phyloP scores from a whole-genome alignment of 1,140 invertebrate species.

The Calliopsis andreniformis region DNA sequence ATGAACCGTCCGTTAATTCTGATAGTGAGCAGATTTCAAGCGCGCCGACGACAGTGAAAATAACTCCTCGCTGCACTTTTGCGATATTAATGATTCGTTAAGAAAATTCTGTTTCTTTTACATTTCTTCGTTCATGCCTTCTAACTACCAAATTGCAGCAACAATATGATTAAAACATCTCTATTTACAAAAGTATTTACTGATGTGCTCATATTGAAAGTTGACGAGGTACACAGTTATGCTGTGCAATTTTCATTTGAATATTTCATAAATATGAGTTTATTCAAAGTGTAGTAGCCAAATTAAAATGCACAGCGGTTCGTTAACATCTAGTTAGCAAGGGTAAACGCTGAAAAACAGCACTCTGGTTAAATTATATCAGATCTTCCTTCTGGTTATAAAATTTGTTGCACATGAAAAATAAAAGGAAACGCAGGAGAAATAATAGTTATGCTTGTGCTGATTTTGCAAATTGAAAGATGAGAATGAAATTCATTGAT shows the following conservation, averaged over 20 bases:
- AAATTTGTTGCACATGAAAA: background rate
- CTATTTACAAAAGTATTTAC: too few species aligned
- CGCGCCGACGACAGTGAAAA: background rate
- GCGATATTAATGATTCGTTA: background rate
- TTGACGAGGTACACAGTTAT: background rate
- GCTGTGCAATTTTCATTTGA: conserved; percentile 19
- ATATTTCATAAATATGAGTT: conserved; percentile 8
- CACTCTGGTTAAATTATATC: conserved; percentile 36
- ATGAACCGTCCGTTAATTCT: conserved; percentile 19
- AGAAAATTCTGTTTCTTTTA: background rate
- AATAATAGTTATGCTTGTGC: background rate
- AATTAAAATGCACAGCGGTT: conserved; percentile 10
- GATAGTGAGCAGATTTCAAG: conserved; percentile 30
- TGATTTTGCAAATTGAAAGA: too few species aligned
- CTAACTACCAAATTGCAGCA: background rate
- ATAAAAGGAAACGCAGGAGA: background rate
- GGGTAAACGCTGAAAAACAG: conserved; percentile 26
- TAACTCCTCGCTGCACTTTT: conserved; percentile 1
- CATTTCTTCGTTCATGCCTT: background rate
- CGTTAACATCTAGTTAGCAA: conserved; percentile 34
- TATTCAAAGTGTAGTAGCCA: background rate
- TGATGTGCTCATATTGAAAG: background rate
- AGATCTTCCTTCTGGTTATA: background rate
- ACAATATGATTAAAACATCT: too few species aligned
- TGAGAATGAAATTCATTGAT: too few species aligned